Evolutionary conservation across 2,797 vertebrate genomes (phyloP), one percentile per base, ranked within the genome.

Genomic region (Myiothlypis coronata): DNA sequence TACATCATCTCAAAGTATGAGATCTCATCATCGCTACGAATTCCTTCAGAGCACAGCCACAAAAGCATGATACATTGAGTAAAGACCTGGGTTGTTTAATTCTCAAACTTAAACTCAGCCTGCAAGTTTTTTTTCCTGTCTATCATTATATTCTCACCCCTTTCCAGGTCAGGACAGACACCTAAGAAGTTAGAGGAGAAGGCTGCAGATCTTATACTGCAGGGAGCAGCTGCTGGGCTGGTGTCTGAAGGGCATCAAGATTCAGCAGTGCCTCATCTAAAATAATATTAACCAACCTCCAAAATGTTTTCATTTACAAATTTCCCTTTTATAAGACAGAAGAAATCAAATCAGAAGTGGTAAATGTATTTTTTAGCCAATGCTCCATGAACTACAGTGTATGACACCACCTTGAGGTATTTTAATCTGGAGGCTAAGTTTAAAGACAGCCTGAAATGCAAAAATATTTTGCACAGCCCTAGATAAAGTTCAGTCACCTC

Each of bases 401-500:
- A 24, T 9, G 28, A 57, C 20, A 77, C 12, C 24, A 64, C 35
- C 43, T 8, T 3, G 46, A 64, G 49, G 9, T 37, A 23, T 20
- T 74, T 68, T 18, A 28, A 47, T 72, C 12, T 24, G 35, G 11
- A 16, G 18, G 7, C 55, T 61, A 32, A 43, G 8, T 64, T 67
- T 61, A 71, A 83, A 76, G 49, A 64, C 12, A 46, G 12, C 18
- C 12, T 57, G 60, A 63, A 61, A 86, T 46, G 14, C 8, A 43
- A 50, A 94, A 63, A 21, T 34, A 22, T 37, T 64, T n/a, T 72
- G 41, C 61, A 76, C 47, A 39, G 11, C 8, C 18, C 27, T 20
- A 72, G 41, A 80, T 56, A 0, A 0, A 49, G 35, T 84, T 82
- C 44, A 46, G 72, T 97, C 95, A 98, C 98, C 98, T 98, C 98